Base-by-base conservation (phyloP, 2,888 invertebrate genomes). In the Steromphala cineraria region DNA sequence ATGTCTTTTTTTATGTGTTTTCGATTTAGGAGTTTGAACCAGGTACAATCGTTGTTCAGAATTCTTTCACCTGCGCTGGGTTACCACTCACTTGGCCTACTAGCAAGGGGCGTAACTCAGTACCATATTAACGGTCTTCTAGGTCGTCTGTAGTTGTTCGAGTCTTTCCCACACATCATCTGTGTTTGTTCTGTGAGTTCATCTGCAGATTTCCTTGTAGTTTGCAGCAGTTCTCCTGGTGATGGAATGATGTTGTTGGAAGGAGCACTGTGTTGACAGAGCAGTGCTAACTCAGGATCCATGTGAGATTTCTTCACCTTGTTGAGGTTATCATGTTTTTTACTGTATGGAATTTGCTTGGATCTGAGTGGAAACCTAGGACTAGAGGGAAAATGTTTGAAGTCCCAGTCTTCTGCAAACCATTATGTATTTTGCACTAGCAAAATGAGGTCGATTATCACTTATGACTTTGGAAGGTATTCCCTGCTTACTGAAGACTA, bases 391-490 rank as follows among this genome's bases (percentile, higher is more conserved):
- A 55, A 3, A 55, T 55, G 55, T 19, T 55, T 2, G 55, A 55
- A 55, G 10, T 21, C 55, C 55, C 55, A 55, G 5, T 55, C 21
- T 5, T 55, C 55, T 55, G 10, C 55, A 21, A 55, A 55, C 55
- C 21, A 13, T 19, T 13, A 8, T n/a, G 10, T 55, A 55, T 21
- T 55, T 7, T 55, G 21, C 21, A 55, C 3, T 19, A 21, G n/a
- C 67, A 67, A n/a, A 31, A 52, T 76, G 76, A 21, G 21, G 76
- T 28, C 76, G 3, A 76, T 76, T 55, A 21, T 55, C 55, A 55
- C 55, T 55, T 3, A 5, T 55, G 19, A 55, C 55, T 55, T 55
- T 55, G 3, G 19, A 19, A 5, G 55, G 55, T 19, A 55, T 55
- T 19, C 55, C 55, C 21, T 55, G 55, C 21, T 55, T 13, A 10